These are phyloP conservation scores for Sphenodon punctatus DNA, from an alignment of 2,797 vertebrate genomes.

Conservation along the genomic window DNA sequence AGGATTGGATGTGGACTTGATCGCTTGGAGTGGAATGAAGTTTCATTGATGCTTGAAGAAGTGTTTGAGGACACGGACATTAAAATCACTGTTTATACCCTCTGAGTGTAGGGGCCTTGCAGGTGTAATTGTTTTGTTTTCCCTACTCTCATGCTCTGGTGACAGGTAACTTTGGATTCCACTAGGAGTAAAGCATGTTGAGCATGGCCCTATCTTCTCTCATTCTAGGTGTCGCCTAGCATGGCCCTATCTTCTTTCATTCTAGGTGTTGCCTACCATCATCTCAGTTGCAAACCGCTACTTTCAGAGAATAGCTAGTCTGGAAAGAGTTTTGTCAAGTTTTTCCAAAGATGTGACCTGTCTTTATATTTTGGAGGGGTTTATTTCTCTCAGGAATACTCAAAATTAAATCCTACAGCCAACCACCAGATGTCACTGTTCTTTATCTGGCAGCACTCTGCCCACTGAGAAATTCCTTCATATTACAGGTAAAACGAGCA, in stretches of 20 bases:
- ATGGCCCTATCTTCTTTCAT: neutral
- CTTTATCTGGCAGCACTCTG: neutral
- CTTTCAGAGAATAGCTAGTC: neutral
- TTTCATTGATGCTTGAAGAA: slow-evolving; percentile 85
- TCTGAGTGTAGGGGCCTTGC: slow-evolving; percentile 65
- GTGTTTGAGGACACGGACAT: slow-evolving; percentile 85
- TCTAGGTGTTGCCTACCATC: too few relatives aligned
- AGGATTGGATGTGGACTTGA: slow-evolving; percentile 96
- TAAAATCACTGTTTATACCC: slow-evolving; percentile 87
- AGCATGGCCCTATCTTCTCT: neutral
- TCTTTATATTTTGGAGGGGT: accelerated
- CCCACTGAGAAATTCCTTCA: too few relatives aligned
- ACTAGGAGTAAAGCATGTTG: neutral
- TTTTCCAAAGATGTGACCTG: neutral
- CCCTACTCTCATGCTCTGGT: neutral
- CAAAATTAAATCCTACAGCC: neutral
- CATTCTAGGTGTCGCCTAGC: neutral
- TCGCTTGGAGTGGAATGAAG: slow-evolving; percentile 82
- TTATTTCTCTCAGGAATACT: neutral
- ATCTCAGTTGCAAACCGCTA: neutral
- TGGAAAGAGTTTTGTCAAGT: neutral
- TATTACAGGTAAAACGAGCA: too few relatives aligned
- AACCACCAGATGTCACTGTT: slow-evolving; percentile 48
- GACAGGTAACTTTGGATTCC: neutral
- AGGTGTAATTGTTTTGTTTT: neutral